Conservation (phyloP, 2,888 invertebrate species). For the Panzeria rudis region DNA sequence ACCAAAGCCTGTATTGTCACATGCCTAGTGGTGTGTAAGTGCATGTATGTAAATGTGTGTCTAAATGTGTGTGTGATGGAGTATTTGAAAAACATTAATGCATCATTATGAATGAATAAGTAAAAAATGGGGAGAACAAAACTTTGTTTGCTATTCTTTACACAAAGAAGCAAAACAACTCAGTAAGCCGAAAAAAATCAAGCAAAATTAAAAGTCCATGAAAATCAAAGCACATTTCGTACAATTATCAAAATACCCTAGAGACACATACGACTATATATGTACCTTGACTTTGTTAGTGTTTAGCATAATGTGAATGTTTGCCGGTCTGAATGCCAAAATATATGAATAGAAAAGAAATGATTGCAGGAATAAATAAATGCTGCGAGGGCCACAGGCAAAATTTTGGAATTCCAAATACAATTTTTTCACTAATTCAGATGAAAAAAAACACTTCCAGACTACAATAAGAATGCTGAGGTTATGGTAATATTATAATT, state of each 20-base stretch:
- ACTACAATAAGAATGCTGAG: too few species aligned
- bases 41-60: not conserved
- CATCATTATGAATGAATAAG: constrained; percentile 62
- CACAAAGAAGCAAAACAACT: not conserved
- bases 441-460: too few species aligned
- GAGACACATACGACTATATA: constrained; percentile 45
- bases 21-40: not conserved
- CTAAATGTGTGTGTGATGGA: not conserved
- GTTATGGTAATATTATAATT: too few species aligned
- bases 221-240: constrained; percentile 73
- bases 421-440: too few species aligned
- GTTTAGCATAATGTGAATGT: constrained; percentile 21
- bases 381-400: not conserved
- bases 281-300: constrained; percentile 46
- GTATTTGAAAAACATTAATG: constrained; percentile 63
- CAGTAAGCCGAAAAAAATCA: not conserved
- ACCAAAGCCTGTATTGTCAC: not conserved
- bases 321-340: constrained; percentile 22
- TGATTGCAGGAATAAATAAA: constrained; percentile 18
- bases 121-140: constrained; percentile 33
- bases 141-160: not conserved
- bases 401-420: not conserved
- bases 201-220: constrained; percentile 72
- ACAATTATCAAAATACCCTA: constrained; percentile 70
- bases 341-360: constrained; percentile 33